A percentile compares a stretch with the other conserved stretches of the same genome.
phyloP scores from a whole-genome alignment of 2,888 invertebrate genomes.

The Blastobasis lacticolella region DNA sequence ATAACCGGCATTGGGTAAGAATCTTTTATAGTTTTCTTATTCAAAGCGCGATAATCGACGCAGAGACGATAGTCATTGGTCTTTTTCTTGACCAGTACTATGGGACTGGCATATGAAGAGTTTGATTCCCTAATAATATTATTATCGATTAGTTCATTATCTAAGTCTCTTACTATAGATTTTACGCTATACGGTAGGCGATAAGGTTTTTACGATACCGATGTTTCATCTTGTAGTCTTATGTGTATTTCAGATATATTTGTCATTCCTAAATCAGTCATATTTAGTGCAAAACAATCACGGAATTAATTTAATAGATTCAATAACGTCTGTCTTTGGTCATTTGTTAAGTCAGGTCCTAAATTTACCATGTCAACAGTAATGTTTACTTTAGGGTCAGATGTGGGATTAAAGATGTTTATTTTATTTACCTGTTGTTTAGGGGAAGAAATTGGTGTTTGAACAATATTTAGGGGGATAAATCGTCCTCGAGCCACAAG shows the following conservation, averaged over 20 bases:
- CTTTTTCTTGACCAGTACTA: conserved; percentile 7
- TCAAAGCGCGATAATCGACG: conserved; percentile 9
- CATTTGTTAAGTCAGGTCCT: too few species aligned
- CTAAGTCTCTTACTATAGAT: conserved; percentile 2
- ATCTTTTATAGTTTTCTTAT: conserved; percentile 10
- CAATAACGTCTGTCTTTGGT: not conserved
- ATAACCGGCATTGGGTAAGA: conserved; percentile 13
- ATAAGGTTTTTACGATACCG: conserved; percentile 9
- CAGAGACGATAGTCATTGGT: conserved; percentile 18
- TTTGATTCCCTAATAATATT: conserved; percentile 3
- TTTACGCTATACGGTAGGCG: conserved; percentile 8
- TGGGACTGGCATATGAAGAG: conserved; percentile 4
- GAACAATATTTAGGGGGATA: too few species aligned
- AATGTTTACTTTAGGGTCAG: too few species aligned
- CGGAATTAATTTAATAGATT: conserved; percentile 6
- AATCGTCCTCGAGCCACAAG: too few species aligned
- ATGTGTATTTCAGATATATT: conserved; percentile 9
- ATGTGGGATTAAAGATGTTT: too few species aligned
- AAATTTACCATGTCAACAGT: too few species aligned
- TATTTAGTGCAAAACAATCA: conserved; percentile 10
- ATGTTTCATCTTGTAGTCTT: conserved; percentile 5
- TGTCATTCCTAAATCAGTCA: conserved; percentile 6
- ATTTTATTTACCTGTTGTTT: too few species aligned
- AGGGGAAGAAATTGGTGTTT: too few species aligned
- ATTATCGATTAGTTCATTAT: conserved; percentile 4